Evolutionary conservation across 2,113 vertebrate species (phyloP).

Genomic region (Nyctibius bracteatus): DNA sequence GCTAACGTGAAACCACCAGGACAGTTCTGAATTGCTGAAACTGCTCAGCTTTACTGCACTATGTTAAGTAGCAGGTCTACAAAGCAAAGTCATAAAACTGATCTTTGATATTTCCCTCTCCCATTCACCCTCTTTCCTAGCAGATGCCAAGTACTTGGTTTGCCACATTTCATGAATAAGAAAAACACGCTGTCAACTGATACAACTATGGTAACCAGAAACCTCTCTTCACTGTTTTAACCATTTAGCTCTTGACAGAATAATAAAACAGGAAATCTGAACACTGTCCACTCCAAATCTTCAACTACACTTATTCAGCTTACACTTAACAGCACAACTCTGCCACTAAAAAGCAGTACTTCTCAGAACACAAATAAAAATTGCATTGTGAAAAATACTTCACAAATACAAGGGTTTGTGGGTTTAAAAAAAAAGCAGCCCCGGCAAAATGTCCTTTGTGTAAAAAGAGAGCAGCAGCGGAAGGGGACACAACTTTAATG

Average conservation of each 20-base stretch:
- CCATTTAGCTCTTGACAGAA: not conserved
- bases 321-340: not conserved
- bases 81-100: not conserved
- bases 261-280: not conserved
- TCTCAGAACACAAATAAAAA: not conserved
- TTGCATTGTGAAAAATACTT: not conserved
- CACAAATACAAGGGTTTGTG: not conserved
- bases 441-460: not conserved
- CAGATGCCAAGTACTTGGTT: not conserved
- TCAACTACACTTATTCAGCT: not conserved
- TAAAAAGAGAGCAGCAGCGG: not conserved
- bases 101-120: not conserved
- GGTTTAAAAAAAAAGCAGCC: not conserved
- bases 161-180: not conserved
- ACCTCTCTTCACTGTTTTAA: not conserved
- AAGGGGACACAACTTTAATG: not conserved
- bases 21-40: not conserved
- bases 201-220: not conserved
- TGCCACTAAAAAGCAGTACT: not conserved
- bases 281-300: not conserved
- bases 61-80: not conserved
- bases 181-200: not conserved
- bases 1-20: not conserved
- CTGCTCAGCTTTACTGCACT: not conserved
- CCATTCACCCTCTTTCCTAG: not conserved